A percentile compares a stretch with the other conserved stretches of the same genome.
Evolutionary conservation across 2,113 vertebrate species (phyloP).

Genomic region (Chunga burmeisteri): DNA sequence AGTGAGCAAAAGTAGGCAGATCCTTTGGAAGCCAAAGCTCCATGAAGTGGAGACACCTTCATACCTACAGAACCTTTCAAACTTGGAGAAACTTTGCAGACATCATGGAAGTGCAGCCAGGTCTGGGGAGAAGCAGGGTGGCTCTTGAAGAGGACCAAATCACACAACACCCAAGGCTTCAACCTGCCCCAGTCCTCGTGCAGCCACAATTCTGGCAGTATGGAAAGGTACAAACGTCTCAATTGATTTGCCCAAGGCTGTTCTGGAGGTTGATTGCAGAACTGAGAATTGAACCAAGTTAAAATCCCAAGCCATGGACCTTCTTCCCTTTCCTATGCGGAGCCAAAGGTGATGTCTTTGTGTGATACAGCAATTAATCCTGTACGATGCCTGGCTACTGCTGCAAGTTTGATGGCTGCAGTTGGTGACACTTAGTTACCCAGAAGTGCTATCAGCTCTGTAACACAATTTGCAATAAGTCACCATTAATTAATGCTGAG

Average conservation of each 20-base stretch:
- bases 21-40: background rate
- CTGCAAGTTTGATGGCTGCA: conserved; percentile 33
- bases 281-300: background rate
- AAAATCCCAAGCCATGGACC: background rate
- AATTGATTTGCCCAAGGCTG: background rate
- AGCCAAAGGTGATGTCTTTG: background rate
- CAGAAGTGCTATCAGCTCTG: conserved; percentile 66
- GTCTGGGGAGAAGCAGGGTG: background rate
- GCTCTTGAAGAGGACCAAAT: background rate
- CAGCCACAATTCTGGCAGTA: background rate
- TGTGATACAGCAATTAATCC: conserved; percentile 40
- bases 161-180: background rate
- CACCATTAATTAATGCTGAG: conserved; percentile 76
- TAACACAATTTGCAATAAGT: conserved; percentile 76
- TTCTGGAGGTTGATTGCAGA: background rate
- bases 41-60: background rate
- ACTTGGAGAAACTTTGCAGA: background rate
- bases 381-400: background rate
- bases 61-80: background rate
- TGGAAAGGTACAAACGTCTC: background rate
- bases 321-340: background rate
- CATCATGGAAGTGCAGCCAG: background rate
- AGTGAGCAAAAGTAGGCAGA: background rate
- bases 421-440: conserved; percentile 64
- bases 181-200: background rate